Conservation (phyloP, 2,797 vertebrate genomes). For the Rhinichthys osculus region DNA sequence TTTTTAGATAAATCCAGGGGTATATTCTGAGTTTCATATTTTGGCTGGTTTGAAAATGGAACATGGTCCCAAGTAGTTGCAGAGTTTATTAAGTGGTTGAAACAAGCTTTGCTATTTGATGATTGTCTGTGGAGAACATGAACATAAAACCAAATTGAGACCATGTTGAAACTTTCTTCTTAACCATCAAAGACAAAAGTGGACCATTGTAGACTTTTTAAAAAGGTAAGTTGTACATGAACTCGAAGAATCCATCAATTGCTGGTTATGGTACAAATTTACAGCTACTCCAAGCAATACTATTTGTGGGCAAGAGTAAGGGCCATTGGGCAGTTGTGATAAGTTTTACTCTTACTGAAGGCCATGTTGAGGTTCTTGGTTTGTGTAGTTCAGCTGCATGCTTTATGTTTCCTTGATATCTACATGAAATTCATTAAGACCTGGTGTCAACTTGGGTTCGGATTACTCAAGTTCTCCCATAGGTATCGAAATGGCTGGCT, state of each 20-base stretch:
- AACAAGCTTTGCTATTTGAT: neutral
- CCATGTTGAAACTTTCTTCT: neutral
- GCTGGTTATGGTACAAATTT: conserved; percentile 1
- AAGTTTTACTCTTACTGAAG: conserved; percentile 6
- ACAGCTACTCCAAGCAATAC: conserved; percentile 26
- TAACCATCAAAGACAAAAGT: neutral
- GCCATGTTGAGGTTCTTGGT: conserved; percentile 27
- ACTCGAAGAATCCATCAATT: neutral
- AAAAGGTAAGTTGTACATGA: neutral
- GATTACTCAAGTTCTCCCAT: neutral
- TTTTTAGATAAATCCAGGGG: neutral
- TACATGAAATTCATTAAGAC: conserved; percentile 17
- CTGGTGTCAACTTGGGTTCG: conserved; percentile 18
- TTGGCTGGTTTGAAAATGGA: conserved; percentile 13
- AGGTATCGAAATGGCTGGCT: conserved; percentile 33
- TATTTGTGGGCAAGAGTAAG: conserved; percentile 2
- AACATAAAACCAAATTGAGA: neutral
- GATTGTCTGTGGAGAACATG: neutral
- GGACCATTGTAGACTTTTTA: neutral
- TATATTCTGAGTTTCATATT: conserved; percentile 24
- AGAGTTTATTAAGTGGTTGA: conserved; percentile 6
- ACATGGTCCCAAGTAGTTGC: conserved; percentile 17
- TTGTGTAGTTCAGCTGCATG: conserved; percentile 22
- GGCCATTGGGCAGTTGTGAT: neutral
- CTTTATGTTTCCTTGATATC: conserved; percentile 26